Evolutionary conservation across 2,888 invertebrate species (phyloP), one percentile per base, ranked within the genome.

Genomic region (Atrina japonica): DNA sequence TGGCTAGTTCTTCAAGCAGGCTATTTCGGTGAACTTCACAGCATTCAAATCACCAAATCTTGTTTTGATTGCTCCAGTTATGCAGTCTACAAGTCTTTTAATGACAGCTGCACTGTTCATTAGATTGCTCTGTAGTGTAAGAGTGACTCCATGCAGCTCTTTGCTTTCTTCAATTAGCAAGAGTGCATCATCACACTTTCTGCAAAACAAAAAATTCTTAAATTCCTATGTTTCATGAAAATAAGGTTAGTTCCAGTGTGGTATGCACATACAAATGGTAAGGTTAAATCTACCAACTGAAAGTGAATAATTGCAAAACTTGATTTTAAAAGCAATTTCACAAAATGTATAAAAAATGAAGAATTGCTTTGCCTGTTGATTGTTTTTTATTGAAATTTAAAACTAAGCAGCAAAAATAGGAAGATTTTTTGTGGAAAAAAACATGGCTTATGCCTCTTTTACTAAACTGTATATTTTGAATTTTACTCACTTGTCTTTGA

Each of bases 51-150:
- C 47, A 47, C 47, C 21, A 21, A 47, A 47, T 47, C 47, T 47
- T n/a, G 47, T 18, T 14, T 47, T 47, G n/a, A 47, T 47, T 47
- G 47, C 47, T 47, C 21, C n/a, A n/a, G 47, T 47, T n/a, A 47
- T 47, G 5, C 21, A 18, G 47, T 47, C 5, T 18, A 47, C 21
- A n/a, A 47, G 47, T 21, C 21, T 47, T 21, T 47, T 21, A 18
- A 14, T n/a, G 47, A 47, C 47, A 47, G 16, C 16, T 18, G 47
- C 16, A 14, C 47, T n/a, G n/a, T n/a, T n/a, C n/a, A n/a, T n/a
- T n/a, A n/a, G n/a, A n/a, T n/a, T 47, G 47, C 47, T 21, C 21
- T 47, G 47, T 21, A 14, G 18, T 47, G 47, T 47, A n/a, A 47
- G 16, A 18, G 47, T 18, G 5, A 47, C 21, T 21, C 47, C 5